Evolutionary conservation across 1,140 invertebrate species (phyloP).

Genomic region (Heliconius himera): DNA sequence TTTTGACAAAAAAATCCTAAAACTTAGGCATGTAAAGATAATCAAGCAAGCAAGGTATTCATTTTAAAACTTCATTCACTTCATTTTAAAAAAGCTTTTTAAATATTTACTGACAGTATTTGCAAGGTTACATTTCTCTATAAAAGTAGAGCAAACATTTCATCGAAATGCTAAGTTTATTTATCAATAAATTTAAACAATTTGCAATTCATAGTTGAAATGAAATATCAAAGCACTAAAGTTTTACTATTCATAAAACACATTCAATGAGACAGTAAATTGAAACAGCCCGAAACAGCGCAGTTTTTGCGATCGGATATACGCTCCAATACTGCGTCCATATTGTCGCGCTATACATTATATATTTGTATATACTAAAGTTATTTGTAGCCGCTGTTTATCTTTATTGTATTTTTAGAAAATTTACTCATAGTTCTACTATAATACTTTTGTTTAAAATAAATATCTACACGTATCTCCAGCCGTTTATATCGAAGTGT

Average conservation of each 20-base stretch:
- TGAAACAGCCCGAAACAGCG: constrained; percentile 18
- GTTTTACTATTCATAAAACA: constrained; percentile 2
- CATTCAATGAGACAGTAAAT: constrained; percentile 19
- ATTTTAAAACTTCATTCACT: no score
- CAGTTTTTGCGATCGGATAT: constrained; percentile 25
- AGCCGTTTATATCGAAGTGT: no score
- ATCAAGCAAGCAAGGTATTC: no score
- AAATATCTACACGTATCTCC: no score
- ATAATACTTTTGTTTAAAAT: no score
- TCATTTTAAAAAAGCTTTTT: not conserved
- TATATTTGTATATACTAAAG: no score
- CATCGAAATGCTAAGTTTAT: constrained; percentile 1
- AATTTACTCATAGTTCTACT: no score
- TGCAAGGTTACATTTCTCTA: not conserved
- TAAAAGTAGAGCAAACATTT: not conserved
- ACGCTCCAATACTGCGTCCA: constrained; percentile 20
- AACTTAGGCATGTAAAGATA: no score
- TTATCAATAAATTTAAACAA: constrained; percentile 7
- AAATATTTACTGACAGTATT: not conserved
- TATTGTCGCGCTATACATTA: constrained; percentile 13
- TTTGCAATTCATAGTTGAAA: constrained; percentile 9
- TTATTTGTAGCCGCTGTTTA: no score
- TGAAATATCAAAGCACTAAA: constrained; percentile 7
- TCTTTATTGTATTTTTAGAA: no score
- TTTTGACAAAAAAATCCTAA: no score